Conservation (phyloP, 2,113 vertebrate species). For the Heterotilapia buettikoferi region DNA sequence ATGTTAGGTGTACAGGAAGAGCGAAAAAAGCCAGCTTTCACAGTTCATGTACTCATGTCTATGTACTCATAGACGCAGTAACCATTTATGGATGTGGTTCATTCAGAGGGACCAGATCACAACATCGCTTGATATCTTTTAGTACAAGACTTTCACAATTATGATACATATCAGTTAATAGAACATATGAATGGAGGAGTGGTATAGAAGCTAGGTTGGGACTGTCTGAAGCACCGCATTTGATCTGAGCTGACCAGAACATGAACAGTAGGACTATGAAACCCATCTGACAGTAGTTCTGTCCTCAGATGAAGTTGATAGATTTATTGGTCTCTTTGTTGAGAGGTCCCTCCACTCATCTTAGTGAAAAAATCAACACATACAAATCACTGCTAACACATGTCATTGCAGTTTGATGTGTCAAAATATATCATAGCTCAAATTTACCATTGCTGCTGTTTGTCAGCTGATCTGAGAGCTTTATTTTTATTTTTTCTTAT, state of each 20-base stretch:
- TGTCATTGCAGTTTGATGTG: background rate
- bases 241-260: background rate
- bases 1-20: background rate
- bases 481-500: background rate
- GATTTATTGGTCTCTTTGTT: background rate
- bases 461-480: background rate
- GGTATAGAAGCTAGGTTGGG: background rate
- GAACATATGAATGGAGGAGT: accelerated
- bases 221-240: background rate
- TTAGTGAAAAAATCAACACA: background rate
- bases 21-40: background rate
- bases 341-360: background rate
- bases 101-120: background rate
- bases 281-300: background rate
- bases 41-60: background rate
- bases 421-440: background rate
- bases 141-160: background rate
- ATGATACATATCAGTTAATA: background rate
- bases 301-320: background rate
- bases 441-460: background rate
- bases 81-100: background rate
- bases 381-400: background rate
- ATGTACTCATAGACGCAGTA: background rate
- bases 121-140: background rate
- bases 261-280: background rate